These are phyloP conservation scores for Gonatopus flavifemur DNA, from an alignment of 1,140 invertebrate genomes.

Conservation along the genomic window DNA sequence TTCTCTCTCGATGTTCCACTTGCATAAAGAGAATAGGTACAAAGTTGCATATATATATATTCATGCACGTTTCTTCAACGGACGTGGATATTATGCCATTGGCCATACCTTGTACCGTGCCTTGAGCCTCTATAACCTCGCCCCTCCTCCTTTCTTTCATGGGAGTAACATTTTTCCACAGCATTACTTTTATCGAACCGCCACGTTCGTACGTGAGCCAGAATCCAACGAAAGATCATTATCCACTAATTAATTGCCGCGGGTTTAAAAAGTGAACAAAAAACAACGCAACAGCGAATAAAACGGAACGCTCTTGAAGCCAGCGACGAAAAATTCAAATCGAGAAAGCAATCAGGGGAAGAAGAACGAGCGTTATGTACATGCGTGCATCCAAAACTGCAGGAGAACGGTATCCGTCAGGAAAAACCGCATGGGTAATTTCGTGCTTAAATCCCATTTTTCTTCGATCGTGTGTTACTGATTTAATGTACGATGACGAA, in stretches of 20 bases:
- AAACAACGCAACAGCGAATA: conserved; percentile 1
- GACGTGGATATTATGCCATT: conserved; percentile 26
- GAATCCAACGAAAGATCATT: conserved; percentile 23
- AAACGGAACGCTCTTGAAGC: not conserved
- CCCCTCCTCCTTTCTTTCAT: conserved; percentile 11
- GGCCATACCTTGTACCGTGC: conserved; percentile 14
- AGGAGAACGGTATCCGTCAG: not conserved
- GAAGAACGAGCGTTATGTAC: no score
- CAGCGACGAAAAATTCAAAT: conserved; percentile 21
- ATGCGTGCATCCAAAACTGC: conserved; percentile 11
- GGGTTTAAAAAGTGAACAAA: conserved; percentile 3
- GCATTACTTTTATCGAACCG: conserved; percentile 33
- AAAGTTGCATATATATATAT: no score
- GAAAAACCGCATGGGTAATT: no score
- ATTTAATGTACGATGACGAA: no score
- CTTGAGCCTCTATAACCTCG: conserved; percentile 12
- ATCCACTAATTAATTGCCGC: conserved; percentile 34
- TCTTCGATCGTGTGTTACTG: no score
- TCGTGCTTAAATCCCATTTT: no score
- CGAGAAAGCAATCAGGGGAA: conserved; percentile 17
- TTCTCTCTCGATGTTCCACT: conserved; percentile 1
- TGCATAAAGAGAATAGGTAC: no score
- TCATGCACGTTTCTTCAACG: conserved; percentile 16
- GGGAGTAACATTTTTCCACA: conserved; percentile 32
- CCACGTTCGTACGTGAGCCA: conserved; percentile 23